Percentiles rank a stretch among this genome's conserved stretches.
Conservation (phyloP, 2,888 invertebrate species). For the Blastobasis adustella region DNA sequence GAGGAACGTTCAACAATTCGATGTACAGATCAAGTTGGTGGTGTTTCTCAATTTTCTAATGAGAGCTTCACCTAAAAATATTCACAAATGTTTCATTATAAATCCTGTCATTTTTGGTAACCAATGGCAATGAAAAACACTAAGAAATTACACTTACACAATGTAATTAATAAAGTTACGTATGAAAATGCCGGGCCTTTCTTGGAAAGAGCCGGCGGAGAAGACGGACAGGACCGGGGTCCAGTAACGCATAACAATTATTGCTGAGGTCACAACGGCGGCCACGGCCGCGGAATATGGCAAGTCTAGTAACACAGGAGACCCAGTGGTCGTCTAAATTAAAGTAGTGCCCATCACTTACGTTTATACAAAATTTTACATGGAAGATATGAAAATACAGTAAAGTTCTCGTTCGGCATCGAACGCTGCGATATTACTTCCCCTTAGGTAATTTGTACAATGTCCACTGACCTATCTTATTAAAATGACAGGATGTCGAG, state of each 20-base stretch:
- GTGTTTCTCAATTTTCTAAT: constrained; percentile 56
- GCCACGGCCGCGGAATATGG: constrained; percentile 14
- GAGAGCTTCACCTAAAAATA: constrained; percentile 61
- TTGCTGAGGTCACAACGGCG: constrained; percentile 60
- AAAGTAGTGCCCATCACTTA: constrained; percentile 34
- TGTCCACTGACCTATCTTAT: constrained; percentile 20
- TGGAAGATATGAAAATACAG: constrained; percentile 23
- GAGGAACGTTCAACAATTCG: constrained; percentile 71
- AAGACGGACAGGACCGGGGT: constrained; percentile 50
- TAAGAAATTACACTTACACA: constrained; percentile 57
- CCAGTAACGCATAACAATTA: constrained; percentile 40
- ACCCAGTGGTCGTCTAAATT: constrained; percentile 12
- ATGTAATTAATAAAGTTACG: constrained; percentile 58
- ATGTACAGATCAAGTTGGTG: constrained; percentile 56
- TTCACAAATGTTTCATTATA: constrained; percentile 67
- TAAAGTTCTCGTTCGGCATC: constrained; percentile 12
- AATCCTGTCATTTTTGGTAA: constrained; percentile 75
- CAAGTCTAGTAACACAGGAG: neutral
- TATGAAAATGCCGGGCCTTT: constrained; percentile 49
- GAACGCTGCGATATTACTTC: constrained; percentile 14
- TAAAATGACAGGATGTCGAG: constrained; percentile 57
- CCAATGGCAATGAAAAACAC: constrained; percentile 70
- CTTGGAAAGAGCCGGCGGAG: constrained; percentile 49
- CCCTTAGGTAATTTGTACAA: constrained; percentile 16
- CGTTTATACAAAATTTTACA: constrained; percentile 36